Base-by-base conservation (phyloP, 2,888 invertebrate species). In the Phaedon cochleariae region DNA sequence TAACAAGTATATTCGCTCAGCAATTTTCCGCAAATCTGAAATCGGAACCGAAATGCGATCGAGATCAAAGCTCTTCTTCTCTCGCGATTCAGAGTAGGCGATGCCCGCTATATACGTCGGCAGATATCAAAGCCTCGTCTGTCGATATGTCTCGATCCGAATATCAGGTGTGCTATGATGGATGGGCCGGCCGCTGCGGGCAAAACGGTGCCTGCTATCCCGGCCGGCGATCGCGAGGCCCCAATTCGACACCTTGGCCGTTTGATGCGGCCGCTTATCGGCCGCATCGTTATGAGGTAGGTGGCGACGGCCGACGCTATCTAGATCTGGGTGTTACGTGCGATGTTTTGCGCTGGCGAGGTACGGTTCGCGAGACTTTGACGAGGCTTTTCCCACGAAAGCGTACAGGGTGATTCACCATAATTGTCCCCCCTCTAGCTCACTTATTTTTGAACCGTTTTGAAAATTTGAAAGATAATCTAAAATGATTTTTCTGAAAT, bases 181-280 rank as follows among this genome's bases (percentile, higher is more conserved):
- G 81, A 82, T 82, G 80, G 80, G 79, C 75, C 76, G 76, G 67
- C 78, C 79, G 22, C 53, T 46, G 37, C 31, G 61, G 58, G 74
- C 79, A 80, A 80, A 80, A 78, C 77, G 80, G 77, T 55, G 64
- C 64, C 64, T 57, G 45, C 41, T 41, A 45, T 45, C 55, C 41
- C 55, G 37, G 21, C 41, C 41, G 55, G 21, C 41, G 26, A 67
- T 77, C 78, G 79, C 80, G 78, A 81, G 77, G 76, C 80, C 80
- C 80, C 81, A 80, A 81, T 82, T 82, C 82, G 80, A 80, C 82
- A 82, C 82, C 81, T 82, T 62, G 73, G 75, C 73, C 78, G 78
- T 80, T 79, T 78, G 80, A 81, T 80, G 77, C 74, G 69, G 72
- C 74, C 79, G 77, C 76, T 77, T 79, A 75, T 73, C 73, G 73